phyloP scores from a whole-genome alignment of 2,888 invertebrate species.

The Drosophila paramelanica region DNA sequence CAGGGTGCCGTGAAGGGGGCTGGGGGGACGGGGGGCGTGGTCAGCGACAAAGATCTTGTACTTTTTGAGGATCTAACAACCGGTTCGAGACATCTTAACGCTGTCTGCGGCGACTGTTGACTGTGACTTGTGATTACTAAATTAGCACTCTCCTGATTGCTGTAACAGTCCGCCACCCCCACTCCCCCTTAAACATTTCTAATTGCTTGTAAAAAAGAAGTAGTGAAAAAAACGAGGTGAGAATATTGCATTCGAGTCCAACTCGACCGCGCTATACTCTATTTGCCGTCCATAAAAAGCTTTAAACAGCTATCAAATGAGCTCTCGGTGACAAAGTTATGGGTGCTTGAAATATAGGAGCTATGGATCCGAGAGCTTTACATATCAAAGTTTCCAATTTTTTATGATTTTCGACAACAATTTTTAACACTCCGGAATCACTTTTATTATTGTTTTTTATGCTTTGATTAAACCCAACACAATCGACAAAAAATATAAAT shows the following conservation, averaged over 20 bases:
- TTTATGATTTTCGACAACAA: too few species aligned
- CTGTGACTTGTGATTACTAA: conserved; percentile 71
- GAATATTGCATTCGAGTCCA: neutral
- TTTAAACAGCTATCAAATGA: too few species aligned
- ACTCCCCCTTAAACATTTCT: conserved; percentile 44
- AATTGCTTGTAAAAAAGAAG: conserved; percentile 47
- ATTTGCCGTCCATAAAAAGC: neutral
- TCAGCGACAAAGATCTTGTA: conserved; percentile 29
- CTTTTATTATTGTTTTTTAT: too few species aligned
- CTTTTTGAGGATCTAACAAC: conserved; percentile 54
- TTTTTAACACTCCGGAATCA: too few species aligned
- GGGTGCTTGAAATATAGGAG: too few species aligned
- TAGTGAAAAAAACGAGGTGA: conserved; percentile 14
- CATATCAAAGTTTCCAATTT: too few species aligned
- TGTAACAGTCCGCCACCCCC: conserved; percentile 14
- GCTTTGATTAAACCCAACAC: too few species aligned
- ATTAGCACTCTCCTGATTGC: conserved; percentile 73
- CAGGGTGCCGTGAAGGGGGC: neutral
- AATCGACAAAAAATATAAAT: too few species aligned
- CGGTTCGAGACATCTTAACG: conserved; percentile 26
- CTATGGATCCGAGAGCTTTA: too few species aligned
- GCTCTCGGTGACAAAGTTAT: too few species aligned
- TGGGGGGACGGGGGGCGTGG: conserved; percentile 23
- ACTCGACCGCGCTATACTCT: neutral
- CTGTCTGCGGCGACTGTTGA: conserved; percentile 5